A percentile compares a stretch with the other conserved stretches of the same genome.
Conservation (phyloP, 35 echinoderm and acorn worm species). For the Hemicentrotus pulcherrimus region DNA sequence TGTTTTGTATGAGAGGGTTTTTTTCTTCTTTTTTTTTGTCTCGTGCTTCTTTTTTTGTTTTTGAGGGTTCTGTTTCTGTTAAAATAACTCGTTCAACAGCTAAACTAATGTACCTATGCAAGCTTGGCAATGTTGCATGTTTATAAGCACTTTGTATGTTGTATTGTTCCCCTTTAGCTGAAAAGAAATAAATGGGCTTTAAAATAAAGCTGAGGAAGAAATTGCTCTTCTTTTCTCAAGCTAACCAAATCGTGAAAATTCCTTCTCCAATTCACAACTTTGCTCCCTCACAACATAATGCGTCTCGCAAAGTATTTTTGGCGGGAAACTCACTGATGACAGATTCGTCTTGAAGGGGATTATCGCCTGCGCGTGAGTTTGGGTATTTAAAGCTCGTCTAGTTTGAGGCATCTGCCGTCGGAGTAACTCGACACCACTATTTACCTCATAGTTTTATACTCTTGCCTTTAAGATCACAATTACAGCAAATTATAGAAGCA, state of each 20-base stretch:
- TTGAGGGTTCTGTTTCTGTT: no score
- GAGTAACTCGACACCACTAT: not conserved
- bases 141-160: no score
- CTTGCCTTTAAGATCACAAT: not conserved
- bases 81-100: no score
- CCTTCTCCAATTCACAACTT: not conserved
- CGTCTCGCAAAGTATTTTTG: slow-evolving; percentile 13
- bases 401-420: not conserved
- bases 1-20: no score
- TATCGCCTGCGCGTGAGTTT: slow-evolving; percentile 39
- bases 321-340: slow-evolving; percentile 21
- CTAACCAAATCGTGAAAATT: not conserved
- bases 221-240: no score
- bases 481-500: not conserved
- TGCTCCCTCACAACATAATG: not conserved
- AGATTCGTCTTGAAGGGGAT: slow-evolving; percentile 25
- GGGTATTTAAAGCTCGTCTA: slow-evolving; percentile 43
- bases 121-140: no score
- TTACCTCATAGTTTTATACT: not conserved
- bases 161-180: not conserved
- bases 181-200: no score
- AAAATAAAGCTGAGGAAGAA: no score
- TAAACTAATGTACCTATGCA: no score
- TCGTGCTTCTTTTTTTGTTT: no score
- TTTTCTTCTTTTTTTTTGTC: no score